Conservation (phyloP, 1,140 invertebrate genomes). For the Calosoma granatense region DNA sequence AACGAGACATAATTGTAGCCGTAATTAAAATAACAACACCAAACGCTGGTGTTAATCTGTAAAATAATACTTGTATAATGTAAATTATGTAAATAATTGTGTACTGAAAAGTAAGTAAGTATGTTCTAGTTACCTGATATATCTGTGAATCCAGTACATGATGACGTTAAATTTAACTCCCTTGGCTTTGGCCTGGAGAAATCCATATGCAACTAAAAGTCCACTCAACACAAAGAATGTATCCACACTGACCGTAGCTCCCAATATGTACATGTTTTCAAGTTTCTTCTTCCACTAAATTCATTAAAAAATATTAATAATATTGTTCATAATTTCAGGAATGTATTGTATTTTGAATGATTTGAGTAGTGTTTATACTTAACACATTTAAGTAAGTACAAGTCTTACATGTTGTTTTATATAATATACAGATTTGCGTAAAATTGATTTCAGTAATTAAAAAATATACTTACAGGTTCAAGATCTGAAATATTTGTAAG, state of each 20-base stretch:
- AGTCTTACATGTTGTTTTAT: too few relatives aligned
- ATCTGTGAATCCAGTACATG: slow-evolving; percentile 44
- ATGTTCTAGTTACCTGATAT: slow-evolving; percentile 43
- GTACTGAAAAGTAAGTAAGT: slow-evolving; percentile 35
- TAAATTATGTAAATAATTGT: slow-evolving; percentile 42
- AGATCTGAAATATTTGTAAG: slow-evolving; percentile 18
- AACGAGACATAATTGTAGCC: slow-evolving; percentile 29
- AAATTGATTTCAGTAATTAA: not conserved
- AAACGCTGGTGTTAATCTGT: slow-evolving; percentile 38
- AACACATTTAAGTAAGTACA: not conserved
- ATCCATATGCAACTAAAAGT: slow-evolving; percentile 41
- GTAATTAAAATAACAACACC: slow-evolving; percentile 31
- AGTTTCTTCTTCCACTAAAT: not conserved
- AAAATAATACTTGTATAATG: slow-evolving; percentile 34
- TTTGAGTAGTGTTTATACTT: not conserved
- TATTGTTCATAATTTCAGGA: not conserved
- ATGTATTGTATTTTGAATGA: not conserved
- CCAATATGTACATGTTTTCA: slow-evolving; percentile 10
- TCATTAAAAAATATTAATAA: too few relatives aligned
- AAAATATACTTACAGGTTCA: slow-evolving; percentile 14
- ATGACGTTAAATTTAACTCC: slow-evolving; percentile 17
- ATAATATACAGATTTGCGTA: not conserved
- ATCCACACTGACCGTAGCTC: slow-evolving; percentile 36
- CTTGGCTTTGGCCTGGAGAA: slow-evolving; percentile 39
- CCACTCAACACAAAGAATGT: slow-evolving; percentile 46